Conservation (phyloP, 2,113 vertebrate species). For the Rhodinocichla rosea region DNA sequence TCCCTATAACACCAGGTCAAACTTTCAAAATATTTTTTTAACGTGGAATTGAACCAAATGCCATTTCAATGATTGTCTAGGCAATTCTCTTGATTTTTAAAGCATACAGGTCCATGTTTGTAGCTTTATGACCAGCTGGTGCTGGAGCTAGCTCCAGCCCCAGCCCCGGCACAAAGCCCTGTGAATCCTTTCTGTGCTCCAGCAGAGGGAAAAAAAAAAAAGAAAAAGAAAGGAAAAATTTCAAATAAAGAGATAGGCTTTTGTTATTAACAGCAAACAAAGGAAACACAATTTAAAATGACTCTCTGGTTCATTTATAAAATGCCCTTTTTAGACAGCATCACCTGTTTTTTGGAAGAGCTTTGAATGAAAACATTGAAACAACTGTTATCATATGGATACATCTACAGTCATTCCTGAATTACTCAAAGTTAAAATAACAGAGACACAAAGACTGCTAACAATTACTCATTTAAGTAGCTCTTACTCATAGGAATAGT, state of each 20-base stretch:
- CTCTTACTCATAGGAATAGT: conserved; percentile 31
- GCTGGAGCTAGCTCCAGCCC: neutral
- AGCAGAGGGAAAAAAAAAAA: neutral
- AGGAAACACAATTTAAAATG: neutral
- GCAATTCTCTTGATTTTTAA: conserved; percentile 36
- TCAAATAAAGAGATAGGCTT: neutral
- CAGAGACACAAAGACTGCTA: neutral
- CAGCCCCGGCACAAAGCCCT: neutral
- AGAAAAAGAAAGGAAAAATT: neutral
- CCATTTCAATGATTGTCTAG: conserved; percentile 15
- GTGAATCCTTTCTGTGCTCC: neutral
- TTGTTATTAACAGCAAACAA: conserved; percentile 38
- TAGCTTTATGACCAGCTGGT: neutral
- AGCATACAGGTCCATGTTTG: neutral
- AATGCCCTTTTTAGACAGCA: conserved; percentile 3
- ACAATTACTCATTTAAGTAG: conserved; percentile 21
- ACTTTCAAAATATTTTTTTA: conserved; percentile 21
- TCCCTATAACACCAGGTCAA: conserved; percentile 47
- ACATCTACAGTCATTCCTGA: conserved; percentile 40
- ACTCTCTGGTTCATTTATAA: neutral
- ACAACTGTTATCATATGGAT: conserved; percentile 11
- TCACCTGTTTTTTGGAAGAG: neutral
- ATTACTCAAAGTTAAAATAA: conserved; percentile 60
- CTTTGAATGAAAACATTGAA: conserved; percentile 36
- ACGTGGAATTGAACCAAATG: conserved; percentile 33